Percentiles rank a stretch among this genome's conserved stretches.
These are phyloP conservation scores for Odontamblyopus rebecca DNA, from an alignment of 2,797 vertebrate species.

Conservation along the genomic window DNA sequence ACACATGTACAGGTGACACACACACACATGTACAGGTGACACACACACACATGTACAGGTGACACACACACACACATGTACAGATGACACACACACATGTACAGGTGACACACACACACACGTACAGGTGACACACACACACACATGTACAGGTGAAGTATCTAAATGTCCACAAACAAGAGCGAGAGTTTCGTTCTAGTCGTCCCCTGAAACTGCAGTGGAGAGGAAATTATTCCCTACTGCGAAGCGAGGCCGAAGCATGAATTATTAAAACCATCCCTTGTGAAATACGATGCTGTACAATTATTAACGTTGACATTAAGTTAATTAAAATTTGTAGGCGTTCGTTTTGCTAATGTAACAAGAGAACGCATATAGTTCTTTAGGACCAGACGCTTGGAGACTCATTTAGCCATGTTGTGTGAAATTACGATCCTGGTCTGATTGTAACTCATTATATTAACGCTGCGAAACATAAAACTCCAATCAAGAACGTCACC, in stretches of 20 bases:
- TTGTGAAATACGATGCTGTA: neutral
- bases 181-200: neutral
- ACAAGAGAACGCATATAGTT: neutral
- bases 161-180: neutral
- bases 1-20: neutral
- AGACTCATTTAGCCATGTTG: neutral
- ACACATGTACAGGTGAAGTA: neutral
- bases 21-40: too few relatives aligned
- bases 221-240: neutral
- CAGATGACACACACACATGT: too few relatives aligned
- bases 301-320: constrained; percentile 13
- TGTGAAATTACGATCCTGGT: constrained; percentile 10
- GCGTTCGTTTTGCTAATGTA: constrained; percentile 10
- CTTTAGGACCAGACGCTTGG: neutral
- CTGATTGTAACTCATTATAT: constrained; percentile 17
- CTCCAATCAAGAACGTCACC: constrained; percentile 7
- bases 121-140: neutral
- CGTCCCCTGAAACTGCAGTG: neutral
- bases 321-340: constrained; percentile 15
- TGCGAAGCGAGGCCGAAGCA: neutral
- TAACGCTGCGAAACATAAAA: constrained; percentile 11
- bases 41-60: neutral
- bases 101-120: too few relatives aligned
- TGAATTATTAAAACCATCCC: constrained; percentile 3
- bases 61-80: neutral